Base-by-base conservation (phyloP, 2,113 vertebrate genomes). In the Elephantulus edwardii region DNA sequence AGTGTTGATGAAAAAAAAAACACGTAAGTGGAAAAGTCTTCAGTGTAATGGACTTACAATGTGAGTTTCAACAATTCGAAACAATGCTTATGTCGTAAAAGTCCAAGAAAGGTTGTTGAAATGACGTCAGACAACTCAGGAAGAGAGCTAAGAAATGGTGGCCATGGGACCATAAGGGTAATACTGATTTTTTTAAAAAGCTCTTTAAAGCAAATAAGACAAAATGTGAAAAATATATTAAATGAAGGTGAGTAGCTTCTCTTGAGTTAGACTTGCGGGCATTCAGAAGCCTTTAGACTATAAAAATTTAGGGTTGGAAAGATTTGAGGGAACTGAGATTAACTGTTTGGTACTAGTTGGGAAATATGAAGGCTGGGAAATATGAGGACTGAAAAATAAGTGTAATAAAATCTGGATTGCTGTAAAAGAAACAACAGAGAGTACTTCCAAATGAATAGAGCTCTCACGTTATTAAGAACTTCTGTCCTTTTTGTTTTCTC, bases 81-180 rank as follows among this genome's bases (percentile, higher is more conserved):
- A 33, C 54, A 52, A 52, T 50, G 4, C 6, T 11, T 30, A 22
- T 2, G 12, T 48, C 16, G 33, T 42, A 33, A 56, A 82, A 38
- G 46, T 3, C 19, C 33, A 22, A 76, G 40, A 38, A 68, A 42
- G 68, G n/a, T 7, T 0, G 26, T 28, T 70, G 24, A 42, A 62
- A 54, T 48, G n/a, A 10, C 22, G 17, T 5, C 35, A 33, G 33
- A 5, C 2, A 3, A 42, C 9, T 52, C 58, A 19, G 8, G 42
- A 42, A 74, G 12, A 22, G 35, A 42, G 42, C 48, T 8, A 35
- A 20, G 66, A 5, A 16, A 14, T 3, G 5, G 1, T 0, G 1
- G 12, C 11, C 68, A 1, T 0, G n/a, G 66, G 22, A 35, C 19
- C 5, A 10, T 28, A 12, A 2, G 28, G 58, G 2, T 8, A 9